Percentiles rank a stretch among this genome's conserved stretches.
Evolutionary conservation across 1,140 invertebrate genomes (phyloP).

Genomic region (Orussus abietinus): DNA sequence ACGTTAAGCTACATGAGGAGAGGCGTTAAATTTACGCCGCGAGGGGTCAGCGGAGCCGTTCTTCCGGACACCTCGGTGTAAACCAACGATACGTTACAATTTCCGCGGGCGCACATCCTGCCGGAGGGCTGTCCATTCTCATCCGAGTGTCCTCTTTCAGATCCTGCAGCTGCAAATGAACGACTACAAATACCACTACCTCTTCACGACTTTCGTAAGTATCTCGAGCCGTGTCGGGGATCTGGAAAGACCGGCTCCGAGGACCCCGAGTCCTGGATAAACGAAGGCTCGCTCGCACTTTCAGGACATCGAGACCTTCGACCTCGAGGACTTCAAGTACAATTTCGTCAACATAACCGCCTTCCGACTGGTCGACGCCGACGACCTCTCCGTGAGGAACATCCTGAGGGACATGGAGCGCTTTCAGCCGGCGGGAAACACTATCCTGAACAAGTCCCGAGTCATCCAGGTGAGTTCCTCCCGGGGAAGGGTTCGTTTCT

Average conservation of each 20-base stretch:
- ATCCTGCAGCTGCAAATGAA: constrained; percentile 66
- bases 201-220: constrained; percentile 69
- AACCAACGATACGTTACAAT: too few species aligned
- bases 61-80: too few species aligned
- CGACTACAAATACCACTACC: constrained; percentile 68
- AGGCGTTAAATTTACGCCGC: too few species aligned
- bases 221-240: too few species aligned
- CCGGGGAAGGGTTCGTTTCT: constrained; percentile 15
- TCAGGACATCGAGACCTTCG: constrained; percentile 62
- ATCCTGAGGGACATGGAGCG: constrained; percentile 64
- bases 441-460: constrained; percentile 57
- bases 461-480: constrained; percentile 54
- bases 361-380: constrained; percentile 60
- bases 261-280: neutral
- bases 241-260: too few species aligned
- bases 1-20: too few species aligned
- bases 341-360: constrained; percentile 67
- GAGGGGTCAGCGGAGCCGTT: too few species aligned
- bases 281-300: constrained; percentile 2
- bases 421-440: constrained; percentile 56
- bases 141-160: constrained; percentile 51
- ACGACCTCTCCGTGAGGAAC: constrained; percentile 54
- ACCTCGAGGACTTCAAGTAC: constrained; percentile 64
- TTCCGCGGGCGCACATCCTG: too few species aligned
- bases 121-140: too few species aligned